Evolutionary conservation across 2,797 vertebrate species (phyloP).

Genomic region (Meriones psammophilus): DNA sequence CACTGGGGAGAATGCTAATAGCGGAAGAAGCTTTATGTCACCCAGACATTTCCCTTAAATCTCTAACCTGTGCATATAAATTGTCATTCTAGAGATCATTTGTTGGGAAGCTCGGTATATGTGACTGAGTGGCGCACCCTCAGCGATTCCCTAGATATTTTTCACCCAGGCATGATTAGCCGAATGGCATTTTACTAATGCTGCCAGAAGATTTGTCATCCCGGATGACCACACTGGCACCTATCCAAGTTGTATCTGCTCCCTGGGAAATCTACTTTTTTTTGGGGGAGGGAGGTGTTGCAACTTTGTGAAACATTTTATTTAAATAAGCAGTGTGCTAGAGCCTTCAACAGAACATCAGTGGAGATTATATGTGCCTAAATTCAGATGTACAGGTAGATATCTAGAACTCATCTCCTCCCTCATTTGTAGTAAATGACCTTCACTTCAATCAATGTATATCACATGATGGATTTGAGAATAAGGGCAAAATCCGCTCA

Average conservation of each 20-base stretch:
- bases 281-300: background rate
- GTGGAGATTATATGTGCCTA: background rate
- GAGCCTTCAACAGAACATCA: background rate
- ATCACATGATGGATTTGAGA: background rate
- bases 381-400: background rate
- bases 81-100: slow-evolving; percentile 54
- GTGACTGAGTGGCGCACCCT: slow-evolving; percentile 36
- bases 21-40: background rate
- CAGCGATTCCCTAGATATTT: background rate
- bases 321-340: background rate
- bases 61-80: background rate
- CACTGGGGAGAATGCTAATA: slow-evolving; percentile 56
- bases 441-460: background rate
- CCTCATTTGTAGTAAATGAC: background rate
- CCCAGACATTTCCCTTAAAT: slow-evolving; percentile 17
- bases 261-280: background rate
- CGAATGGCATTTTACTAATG: slow-evolving; percentile 58
- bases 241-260: slow-evolving; percentile 52
- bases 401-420: slow-evolving; percentile 9
- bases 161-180: slow-evolving; percentile 18
- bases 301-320: background rate
- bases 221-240: slow-evolving; percentile 1
- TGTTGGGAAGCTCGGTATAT: background rate
- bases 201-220: slow-evolving; percentile 6
- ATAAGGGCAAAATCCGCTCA: slow-evolving; percentile 26